Percentiles rank a stretch among this genome's conserved stretches.
phyloP scores from a whole-genome alignment of 2,888 invertebrate species.

The Brenthis hecate region DNA sequence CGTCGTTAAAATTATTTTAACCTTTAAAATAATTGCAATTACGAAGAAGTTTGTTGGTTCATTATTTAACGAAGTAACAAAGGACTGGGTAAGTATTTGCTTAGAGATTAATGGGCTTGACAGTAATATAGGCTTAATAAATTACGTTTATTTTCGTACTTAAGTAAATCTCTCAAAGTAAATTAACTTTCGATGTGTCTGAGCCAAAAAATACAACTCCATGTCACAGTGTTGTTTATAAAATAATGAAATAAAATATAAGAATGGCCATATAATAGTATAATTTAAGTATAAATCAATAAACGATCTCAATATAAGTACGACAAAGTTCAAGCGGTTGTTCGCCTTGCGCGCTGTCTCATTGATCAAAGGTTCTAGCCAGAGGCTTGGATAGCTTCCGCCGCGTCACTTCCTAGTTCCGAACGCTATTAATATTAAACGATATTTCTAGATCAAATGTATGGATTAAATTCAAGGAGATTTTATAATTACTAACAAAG shows the following conservation, averaged over 20 bases:
- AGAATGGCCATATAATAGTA: background rate
- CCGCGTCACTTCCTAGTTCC: constrained; percentile 42
- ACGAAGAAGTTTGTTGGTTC: too few relatives aligned
- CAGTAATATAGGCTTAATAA: background rate
- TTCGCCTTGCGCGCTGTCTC: constrained; percentile 32
- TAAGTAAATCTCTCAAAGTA: background rate
- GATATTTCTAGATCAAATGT: constrained; percentile 23
- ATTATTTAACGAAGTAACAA: too few relatives aligned
- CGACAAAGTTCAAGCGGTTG: constrained; percentile 32
- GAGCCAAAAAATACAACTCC: too few relatives aligned
- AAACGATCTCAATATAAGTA: constrained; percentile 25
- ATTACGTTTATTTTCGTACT: background rate
- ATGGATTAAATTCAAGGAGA: constrained; percentile 11
- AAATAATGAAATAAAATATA: too few relatives aligned
- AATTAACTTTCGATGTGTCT: too few relatives aligned
- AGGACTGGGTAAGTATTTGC: too few relatives aligned
- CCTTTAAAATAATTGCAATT: too few relatives aligned
- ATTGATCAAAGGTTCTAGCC: constrained; percentile 25
- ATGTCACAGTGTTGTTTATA: too few relatives aligned
- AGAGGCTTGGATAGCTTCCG: constrained; percentile 14
- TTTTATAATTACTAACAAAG: background rate
- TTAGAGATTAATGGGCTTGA: background rate
- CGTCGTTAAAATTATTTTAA: too few relatives aligned
- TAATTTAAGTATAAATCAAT: constrained; percentile 14
- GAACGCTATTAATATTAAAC: constrained; percentile 24